Evolutionary conservation across 2,888 invertebrate genomes (phyloP).

Genomic region (Athrips mouffetella): DNA sequence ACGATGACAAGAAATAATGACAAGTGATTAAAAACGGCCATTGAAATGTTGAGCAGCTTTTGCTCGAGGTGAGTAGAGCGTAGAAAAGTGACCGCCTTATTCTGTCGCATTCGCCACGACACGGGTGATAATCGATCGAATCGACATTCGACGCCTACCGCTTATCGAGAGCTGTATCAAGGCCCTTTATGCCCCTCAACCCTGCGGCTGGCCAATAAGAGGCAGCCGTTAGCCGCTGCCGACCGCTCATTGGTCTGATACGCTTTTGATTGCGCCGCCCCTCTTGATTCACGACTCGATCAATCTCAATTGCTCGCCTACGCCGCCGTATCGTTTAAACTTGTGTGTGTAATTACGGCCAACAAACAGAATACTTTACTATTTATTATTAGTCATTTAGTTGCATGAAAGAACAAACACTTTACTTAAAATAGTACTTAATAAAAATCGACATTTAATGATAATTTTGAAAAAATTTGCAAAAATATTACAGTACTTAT

Average conservation of each 20-base stretch:
- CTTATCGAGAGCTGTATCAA: slow-evolving; percentile 74
- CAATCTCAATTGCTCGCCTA: slow-evolving; percentile 69
- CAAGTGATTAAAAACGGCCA: slow-evolving; percentile 19
- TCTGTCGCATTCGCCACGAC: slow-evolving; percentile 31
- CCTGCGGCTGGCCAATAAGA: slow-evolving; percentile 62
- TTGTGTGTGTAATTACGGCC: slow-evolving; percentile 12
- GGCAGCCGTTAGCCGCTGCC: slow-evolving; percentile 40
- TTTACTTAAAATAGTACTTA: too few species aligned
- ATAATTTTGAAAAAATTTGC: not conserved
- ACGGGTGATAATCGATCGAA: slow-evolving; percentile 67
- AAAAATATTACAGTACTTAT: not conserved
- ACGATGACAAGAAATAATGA: slow-evolving; percentile 8
- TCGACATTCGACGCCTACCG: slow-evolving; percentile 67
- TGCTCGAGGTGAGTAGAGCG: slow-evolving; percentile 6
- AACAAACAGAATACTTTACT: not conserved
- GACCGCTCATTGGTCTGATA: slow-evolving; percentile 67
- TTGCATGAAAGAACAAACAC: too few species aligned
- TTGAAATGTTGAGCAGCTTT: slow-evolving; percentile 21
- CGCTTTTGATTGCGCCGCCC: slow-evolving; percentile 76
- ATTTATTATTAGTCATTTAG: not conserved
- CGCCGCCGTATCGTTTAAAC: slow-evolving; percentile 16
- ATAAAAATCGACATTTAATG: too few species aligned
- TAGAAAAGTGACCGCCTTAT: slow-evolving; percentile 28
- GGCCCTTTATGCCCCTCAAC: slow-evolving; percentile 66
- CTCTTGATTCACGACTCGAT: slow-evolving; percentile 69